Percentiles rank a stretch among this genome's conserved stretches.
Evolutionary conservation across 2,113 vertebrate species (phyloP).

Genomic region (Columba janthina): DNA sequence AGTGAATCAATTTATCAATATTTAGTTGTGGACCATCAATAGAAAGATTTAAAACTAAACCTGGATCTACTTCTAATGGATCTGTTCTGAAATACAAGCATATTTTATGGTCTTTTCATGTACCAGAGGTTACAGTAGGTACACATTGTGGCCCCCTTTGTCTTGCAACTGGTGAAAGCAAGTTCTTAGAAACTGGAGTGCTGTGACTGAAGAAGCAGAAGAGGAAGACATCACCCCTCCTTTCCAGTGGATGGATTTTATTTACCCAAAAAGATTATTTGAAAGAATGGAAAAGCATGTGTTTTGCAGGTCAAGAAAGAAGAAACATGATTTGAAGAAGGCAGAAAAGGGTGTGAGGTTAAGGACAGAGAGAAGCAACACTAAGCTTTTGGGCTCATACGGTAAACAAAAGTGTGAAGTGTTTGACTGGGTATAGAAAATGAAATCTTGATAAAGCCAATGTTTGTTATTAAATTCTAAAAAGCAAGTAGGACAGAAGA

Average conservation of each 20-base stretch:
- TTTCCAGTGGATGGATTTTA: neutral
- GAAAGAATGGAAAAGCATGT: neutral
- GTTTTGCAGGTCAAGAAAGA: neutral
- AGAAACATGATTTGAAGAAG: neutral
- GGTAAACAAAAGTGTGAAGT: neutral
- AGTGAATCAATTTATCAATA: neutral
- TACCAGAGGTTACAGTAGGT: neutral
- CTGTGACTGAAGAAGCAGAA: neutral
- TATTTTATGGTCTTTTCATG: neutral
- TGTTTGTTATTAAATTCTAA: neutral
- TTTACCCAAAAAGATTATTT: neutral
- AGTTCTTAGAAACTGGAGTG: neutral
- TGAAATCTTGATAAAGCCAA: neutral
- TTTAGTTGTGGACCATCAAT: neutral
- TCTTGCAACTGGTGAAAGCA: neutral
- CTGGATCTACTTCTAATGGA: neutral
- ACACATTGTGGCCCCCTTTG: neutral
- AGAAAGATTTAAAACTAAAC: neutral
- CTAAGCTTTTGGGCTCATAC: neutral
- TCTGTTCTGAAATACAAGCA: neutral
- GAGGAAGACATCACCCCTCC: neutral
- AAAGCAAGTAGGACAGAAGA: neutral
- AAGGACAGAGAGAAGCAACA: neutral
- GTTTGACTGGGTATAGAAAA: neutral
- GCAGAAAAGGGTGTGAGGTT: neutral